A percentile compares a stretch with the other conserved stretches of the same genome.
Conservation (phyloP, 2,888 invertebrate genomes). For the Gymnocheta viridis region DNA sequence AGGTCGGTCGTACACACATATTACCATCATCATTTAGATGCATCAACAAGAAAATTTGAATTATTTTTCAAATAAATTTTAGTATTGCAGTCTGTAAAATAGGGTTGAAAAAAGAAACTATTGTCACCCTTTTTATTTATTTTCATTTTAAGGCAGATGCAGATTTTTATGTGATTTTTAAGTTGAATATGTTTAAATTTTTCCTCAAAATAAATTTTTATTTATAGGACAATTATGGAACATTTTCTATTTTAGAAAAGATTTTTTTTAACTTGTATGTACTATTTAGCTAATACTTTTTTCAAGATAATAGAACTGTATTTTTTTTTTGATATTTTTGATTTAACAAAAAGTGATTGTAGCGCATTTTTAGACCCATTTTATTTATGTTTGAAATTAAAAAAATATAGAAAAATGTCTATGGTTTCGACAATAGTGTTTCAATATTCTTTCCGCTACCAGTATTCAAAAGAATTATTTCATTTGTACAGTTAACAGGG, state of each 20-base stretch:
- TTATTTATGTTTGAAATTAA: too few relatives aligned
- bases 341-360: too few relatives aligned
- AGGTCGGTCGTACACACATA: slow-evolving; percentile 28
- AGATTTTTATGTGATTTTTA: slow-evolving; percentile 29
- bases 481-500: too few relatives aligned
- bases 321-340: too few relatives aligned
- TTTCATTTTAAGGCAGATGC: slow-evolving; percentile 25
- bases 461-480: too few relatives aligned
- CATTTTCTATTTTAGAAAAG: neutral
- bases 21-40: slow-evolving; percentile 1
- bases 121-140: slow-evolving; percentile 58
- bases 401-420: too few relatives aligned
- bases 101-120: slow-evolving; percentile 60
- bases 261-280: neutral
- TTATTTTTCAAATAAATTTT: slow-evolving; percentile 17
- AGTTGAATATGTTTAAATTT: slow-evolving; percentile 17
- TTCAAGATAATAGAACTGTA: neutral
- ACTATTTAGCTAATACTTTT: neutral
- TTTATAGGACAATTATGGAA: neutral
- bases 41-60: slow-evolving; percentile 22
- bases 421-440: too few relatives aligned
- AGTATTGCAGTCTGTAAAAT: slow-evolving; percentile 32
- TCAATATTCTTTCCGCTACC: too few relatives aligned
- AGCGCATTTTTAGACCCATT: too few relatives aligned
- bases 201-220: slow-evolving; percentile 49